Evolutionary conservation across 2,888 invertebrate genomes (phyloP).

Genomic region (Orthosia incerta): DNA sequence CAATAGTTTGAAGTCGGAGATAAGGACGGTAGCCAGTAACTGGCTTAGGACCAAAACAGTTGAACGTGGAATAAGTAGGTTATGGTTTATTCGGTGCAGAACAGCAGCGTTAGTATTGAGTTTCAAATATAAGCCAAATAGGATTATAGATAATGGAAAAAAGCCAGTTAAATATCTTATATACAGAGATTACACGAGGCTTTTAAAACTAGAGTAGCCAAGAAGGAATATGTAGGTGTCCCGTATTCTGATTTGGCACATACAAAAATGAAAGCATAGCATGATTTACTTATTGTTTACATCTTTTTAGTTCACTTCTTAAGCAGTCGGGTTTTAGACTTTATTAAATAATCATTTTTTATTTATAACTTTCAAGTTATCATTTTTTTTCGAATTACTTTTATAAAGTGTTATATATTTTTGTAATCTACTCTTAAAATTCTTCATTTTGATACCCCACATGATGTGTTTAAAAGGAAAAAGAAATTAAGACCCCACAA

Average conservation of each 20-base stretch:
- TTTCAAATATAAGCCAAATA: not conserved
- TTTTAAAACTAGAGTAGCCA: not conserved
- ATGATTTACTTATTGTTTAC: no score
- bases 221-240: not conserved
- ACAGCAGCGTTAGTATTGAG: not conserved
- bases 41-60: constrained; percentile 31
- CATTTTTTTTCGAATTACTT: no score
- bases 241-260: not conserved
- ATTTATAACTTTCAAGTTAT: no score
- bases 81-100: constrained; percentile 21
- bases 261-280: no score
- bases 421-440: no score
- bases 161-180: not conserved
- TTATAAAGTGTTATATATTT: no score
- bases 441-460: no score
- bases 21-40: constrained; percentile 25
- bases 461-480: no score
- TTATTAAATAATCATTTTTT: no score
- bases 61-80: not conserved
- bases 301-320: no score
- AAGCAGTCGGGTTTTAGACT: no score
- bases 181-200: not conserved
- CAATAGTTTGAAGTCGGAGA: constrained; percentile 39
- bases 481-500: no score
- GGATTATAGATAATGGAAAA: not conserved